Evolutionary conservation across 2,888 invertebrate genomes (phyloP).

Genomic region (Ditula angustiorana): DNA sequence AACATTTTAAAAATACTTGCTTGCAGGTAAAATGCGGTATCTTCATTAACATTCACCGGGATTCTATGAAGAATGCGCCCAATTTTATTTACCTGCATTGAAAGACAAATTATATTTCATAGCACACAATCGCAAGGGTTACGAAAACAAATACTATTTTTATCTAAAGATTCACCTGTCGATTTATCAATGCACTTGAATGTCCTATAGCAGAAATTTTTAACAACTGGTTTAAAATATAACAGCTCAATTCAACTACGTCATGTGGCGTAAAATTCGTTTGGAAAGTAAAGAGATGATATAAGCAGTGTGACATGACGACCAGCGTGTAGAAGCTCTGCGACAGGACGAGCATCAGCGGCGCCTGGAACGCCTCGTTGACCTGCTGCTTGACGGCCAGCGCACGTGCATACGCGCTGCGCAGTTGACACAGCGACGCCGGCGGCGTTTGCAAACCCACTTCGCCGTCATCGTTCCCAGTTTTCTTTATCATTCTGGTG

Average conservation of each 20-base stretch:
- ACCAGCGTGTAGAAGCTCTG: constrained; percentile 36
- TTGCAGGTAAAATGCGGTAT: neutral
- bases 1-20: too few species aligned
- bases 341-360: constrained; percentile 23
- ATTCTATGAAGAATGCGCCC: constrained; percentile 8
- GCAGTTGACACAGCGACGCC: constrained; percentile 11
- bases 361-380: constrained; percentile 33
- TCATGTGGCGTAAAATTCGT: neutral
- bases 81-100: constrained; percentile 10
- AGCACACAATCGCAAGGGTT: too few species aligned
- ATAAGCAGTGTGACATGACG: constrained; percentile 31
- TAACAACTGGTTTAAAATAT: neutral
- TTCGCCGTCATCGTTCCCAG: neutral
- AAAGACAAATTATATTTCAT: neutral
- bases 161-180: neutral
- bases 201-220: constrained; percentile 9
- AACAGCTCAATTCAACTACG: neutral
- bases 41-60: neutral
- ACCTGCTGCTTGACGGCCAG: constrained; percentile 18
- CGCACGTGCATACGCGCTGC: constrained; percentile 26
- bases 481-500: neutral
- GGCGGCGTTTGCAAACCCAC: neutral
- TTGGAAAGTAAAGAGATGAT: constrained; percentile 34
- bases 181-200: constrained; percentile 1
- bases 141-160: neutral